Evolutionary conservation across 2,113 vertebrate species (phyloP).

Genomic region (Apaloderma vittatum): DNA sequence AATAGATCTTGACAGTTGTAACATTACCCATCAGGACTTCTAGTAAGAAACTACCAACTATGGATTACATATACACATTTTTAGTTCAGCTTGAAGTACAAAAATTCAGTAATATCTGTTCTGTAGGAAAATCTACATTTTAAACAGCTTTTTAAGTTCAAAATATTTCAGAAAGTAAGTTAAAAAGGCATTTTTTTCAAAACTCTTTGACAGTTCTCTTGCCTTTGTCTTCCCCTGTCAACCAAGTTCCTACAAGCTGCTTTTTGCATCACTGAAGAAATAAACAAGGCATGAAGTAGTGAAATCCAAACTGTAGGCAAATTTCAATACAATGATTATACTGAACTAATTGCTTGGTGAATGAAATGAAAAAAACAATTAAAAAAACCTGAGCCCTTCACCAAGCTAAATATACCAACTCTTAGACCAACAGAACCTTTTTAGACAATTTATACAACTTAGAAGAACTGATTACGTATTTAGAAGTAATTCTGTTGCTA

Average conservation of each 20-base stretch:
- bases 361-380: background rate
- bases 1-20: accelerated
- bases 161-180: background rate
- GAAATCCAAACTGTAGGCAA: background rate
- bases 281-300: background rate
- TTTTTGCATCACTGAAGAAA: background rate
- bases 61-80: background rate
- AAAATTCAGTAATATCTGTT: background rate
- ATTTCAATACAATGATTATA: background rate
- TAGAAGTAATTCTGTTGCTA: background rate
- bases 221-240: background rate
- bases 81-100: background rate
- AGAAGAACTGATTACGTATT: background rate
- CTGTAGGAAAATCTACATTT: background rate
- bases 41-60: background rate
- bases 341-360: background rate
- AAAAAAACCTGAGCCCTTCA: background rate
- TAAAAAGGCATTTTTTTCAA: background rate
- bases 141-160: background rate
- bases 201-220: background rate
- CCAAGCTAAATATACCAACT: background rate
- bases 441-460: background rate
- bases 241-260: background rate
- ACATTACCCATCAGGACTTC: background rate
- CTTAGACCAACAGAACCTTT: background rate